These are phyloP conservation scores for Vulpes ferrilata DNA, from an alignment of 2,113 vertebrate genomes.

Conservation along the genomic window DNA sequence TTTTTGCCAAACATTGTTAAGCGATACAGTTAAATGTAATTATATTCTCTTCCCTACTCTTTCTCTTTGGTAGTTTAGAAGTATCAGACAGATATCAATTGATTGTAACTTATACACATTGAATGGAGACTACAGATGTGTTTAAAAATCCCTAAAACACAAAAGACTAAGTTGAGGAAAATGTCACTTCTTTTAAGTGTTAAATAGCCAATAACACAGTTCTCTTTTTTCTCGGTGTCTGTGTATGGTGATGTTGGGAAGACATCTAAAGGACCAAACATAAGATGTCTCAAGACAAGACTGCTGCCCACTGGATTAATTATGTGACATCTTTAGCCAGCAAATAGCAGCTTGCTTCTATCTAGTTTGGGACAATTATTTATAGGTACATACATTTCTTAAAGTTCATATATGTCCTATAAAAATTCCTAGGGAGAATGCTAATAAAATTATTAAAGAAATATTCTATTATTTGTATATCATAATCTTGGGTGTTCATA, in stretches of 20 bases:
- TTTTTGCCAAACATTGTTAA: slow-evolving; percentile 6
- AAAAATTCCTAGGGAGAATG: background rate
- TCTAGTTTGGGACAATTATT: background rate
- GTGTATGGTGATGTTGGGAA: background rate
- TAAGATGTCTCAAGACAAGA: background rate
- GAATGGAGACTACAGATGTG: background rate
- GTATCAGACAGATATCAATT: background rate
- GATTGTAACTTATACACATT: background rate
- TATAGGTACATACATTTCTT: background rate
- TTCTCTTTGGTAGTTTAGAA: background rate
- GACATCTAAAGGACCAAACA: background rate
- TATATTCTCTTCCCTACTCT: background rate
- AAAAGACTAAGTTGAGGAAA: background rate
- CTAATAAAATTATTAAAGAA: background rate
- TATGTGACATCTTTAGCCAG: background rate
- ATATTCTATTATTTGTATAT: background rate
- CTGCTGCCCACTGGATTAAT: background rate
- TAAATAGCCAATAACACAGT: background rate
- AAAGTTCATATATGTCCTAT: background rate
- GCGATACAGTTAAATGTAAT: background rate
- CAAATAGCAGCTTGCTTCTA: background rate
- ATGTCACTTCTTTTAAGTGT: background rate
- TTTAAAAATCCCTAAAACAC: background rate
- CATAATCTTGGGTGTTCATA: background rate
- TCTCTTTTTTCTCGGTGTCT: background rate